These are phyloP conservation scores for Acropora yongei DNA, from an alignment of 64 coral and sea anemone genomes.

Conservation along the genomic window DNA sequence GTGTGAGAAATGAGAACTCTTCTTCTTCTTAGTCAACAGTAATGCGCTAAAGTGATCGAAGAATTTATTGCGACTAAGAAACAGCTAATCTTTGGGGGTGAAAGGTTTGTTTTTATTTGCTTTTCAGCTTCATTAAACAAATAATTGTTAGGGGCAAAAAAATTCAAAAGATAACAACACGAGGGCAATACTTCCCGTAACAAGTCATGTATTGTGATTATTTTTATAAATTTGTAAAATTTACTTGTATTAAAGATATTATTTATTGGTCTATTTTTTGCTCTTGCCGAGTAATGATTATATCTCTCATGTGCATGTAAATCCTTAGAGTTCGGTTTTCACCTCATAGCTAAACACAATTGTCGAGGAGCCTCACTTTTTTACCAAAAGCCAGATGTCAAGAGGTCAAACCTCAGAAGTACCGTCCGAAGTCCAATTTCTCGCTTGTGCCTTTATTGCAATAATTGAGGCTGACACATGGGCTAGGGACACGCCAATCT, in stretches of 20 bases:
- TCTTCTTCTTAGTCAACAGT: background rate
- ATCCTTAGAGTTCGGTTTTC: no score
- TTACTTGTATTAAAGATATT: no score
- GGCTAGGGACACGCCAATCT: background rate
- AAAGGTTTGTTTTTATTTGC: conserved; percentile 26
- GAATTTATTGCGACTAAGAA: background rate
- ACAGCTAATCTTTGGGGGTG: background rate
- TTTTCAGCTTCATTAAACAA: conserved; percentile 8
- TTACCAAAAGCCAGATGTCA: background rate
- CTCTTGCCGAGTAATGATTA: no score
- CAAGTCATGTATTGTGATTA: no score
- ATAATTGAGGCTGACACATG: background rate
- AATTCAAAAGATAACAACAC: background rate
- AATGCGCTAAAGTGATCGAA: background rate
- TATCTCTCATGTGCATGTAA: no score
- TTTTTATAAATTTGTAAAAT: no score
- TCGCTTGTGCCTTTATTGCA: background rate
- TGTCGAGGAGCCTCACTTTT: background rate
- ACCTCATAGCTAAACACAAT: no score
- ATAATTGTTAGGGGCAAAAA: background rate
- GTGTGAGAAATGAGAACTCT: background rate
- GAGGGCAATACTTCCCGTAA: background rate
- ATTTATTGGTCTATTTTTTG: no score
- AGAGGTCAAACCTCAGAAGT: background rate
- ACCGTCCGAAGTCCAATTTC: background rate